A percentile compares a stretch with the other conserved stretches of the same genome.
These are phyloP conservation scores for Parnassius apollo DNA, from an alignment of 2,888 invertebrate species.

Conservation along the genomic window DNA sequence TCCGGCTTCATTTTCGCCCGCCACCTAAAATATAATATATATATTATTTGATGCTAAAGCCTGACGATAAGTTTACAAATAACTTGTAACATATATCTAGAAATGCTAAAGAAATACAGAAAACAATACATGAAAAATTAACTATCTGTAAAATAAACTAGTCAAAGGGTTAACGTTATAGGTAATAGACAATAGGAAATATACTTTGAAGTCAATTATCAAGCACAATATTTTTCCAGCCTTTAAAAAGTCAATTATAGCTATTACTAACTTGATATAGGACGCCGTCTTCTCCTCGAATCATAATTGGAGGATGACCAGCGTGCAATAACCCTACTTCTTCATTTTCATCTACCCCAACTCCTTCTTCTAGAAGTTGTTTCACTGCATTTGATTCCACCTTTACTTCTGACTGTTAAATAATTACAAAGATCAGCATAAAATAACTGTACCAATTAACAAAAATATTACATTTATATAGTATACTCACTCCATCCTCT, in stretches of 20 bases:
- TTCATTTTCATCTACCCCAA: constrained; percentile 65
- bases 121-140: too few relatives aligned
- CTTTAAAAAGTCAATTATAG: too few relatives aligned
- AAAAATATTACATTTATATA: background rate
- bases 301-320: constrained; percentile 85
- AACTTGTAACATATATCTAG: too few relatives aligned
- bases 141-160: too few relatives aligned
- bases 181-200: background rate
- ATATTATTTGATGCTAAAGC: too few relatives aligned
- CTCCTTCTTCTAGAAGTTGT: constrained; percentile 70
- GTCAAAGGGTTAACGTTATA: too few relatives aligned
- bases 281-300: constrained; percentile 92
- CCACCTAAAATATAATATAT: constrained; percentile 69
- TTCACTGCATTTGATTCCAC: constrained; percentile 82
- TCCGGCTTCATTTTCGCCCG: constrained; percentile 90
- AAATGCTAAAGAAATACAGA: too few relatives aligned
- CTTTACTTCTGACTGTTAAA: constrained; percentile 62
- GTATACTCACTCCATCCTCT: constrained; percentile 70
- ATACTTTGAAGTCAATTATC: background rate
- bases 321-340: constrained; percentile 62
- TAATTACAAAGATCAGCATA: background rate
- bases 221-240: too few relatives aligned
- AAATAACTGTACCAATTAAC: background rate
- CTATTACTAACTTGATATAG: constrained; percentile 82
- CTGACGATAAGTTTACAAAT: too few relatives aligned